Conservation (phyloP, 2,113 vertebrate genomes). For the Atrichornis clamosus region DNA sequence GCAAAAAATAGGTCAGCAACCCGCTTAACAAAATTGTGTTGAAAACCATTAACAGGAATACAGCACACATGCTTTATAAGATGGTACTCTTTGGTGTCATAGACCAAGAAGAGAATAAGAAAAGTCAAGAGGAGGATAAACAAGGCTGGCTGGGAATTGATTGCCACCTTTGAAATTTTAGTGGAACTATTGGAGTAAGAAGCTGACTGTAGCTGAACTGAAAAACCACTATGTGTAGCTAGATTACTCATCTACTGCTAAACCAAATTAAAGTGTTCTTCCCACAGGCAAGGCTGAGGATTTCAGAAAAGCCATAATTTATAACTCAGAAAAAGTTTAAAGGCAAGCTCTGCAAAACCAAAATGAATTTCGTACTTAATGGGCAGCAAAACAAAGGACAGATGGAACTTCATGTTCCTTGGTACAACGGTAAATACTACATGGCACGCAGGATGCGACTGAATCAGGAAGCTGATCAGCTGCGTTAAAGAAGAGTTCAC, state of each 20-base stretch:
- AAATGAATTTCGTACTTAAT: constrained; percentile 39
- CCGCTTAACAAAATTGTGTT: neutral
- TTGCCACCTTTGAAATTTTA: constrained; percentile 34
- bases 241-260: constrained; percentile 57
- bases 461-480: neutral
- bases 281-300: constrained; percentile 36
- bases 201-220: constrained; percentile 31
- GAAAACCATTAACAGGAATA: neutral
- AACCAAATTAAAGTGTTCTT: constrained; percentile 54
- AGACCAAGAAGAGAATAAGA: neutral
- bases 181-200: constrained; percentile 51
- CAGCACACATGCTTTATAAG: neutral
- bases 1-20: neutral
- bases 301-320: constrained; percentile 9
- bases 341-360: neutral
- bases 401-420: neutral
- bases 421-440: neutral
- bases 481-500: neutral
- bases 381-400: constrained; percentile 28
- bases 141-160: constrained; percentile 9
- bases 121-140: constrained; percentile 18
- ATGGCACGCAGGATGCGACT: rapidly evolving
- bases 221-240: constrained; percentile 32
- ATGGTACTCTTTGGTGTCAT: neutral
- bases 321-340: neutral